A percentile compares a stretch with the other conserved stretches of the same genome.
Conservation (phyloP, 1,140 invertebrate species). For the Eurytemora carolleeae region DNA sequence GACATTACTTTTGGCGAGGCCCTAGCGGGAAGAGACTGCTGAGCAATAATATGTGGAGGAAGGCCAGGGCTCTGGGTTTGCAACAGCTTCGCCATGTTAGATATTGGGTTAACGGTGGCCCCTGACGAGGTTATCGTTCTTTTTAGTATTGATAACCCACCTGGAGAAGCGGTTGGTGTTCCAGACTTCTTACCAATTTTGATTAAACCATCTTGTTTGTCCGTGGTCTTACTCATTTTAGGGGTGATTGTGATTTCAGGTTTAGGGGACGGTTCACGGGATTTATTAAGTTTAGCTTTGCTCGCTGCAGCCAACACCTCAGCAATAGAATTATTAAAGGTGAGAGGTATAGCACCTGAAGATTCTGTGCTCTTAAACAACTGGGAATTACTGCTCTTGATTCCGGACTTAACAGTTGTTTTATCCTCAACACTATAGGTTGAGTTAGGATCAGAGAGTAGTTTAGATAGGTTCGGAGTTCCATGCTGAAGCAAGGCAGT, state of each 20-base stretch:
- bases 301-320: slow-evolving; percentile 9
- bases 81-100: slow-evolving; percentile 12
- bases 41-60: slow-evolving; percentile 10
- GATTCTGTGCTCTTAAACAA: slow-evolving; percentile 1
- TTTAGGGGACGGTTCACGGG: neutral
- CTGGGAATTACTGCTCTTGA: slow-evolving; percentile 3
- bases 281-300: neutral
- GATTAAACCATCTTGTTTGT: neutral
- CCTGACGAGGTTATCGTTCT: neutral
- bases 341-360: slow-evolving; percentile 10
- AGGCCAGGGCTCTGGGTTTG: slow-evolving; percentile 6
- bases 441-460: neutral
- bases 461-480: neutral
- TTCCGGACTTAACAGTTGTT: neutral
- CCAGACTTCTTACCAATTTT: neutral
- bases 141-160: neutral
- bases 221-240: neutral
- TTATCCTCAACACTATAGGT: neutral
- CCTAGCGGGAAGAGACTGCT: neutral
- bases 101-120: neutral
- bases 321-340: slow-evolving; percentile 14
- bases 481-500: too few relatives aligned
- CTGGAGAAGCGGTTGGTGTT: neutral
- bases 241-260: neutral
- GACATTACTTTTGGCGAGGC: too few relatives aligned